These are phyloP conservation scores for Hiodon tergisus DNA, from an alignment of 2,113 vertebrate species.

Conservation along the genomic window DNA sequence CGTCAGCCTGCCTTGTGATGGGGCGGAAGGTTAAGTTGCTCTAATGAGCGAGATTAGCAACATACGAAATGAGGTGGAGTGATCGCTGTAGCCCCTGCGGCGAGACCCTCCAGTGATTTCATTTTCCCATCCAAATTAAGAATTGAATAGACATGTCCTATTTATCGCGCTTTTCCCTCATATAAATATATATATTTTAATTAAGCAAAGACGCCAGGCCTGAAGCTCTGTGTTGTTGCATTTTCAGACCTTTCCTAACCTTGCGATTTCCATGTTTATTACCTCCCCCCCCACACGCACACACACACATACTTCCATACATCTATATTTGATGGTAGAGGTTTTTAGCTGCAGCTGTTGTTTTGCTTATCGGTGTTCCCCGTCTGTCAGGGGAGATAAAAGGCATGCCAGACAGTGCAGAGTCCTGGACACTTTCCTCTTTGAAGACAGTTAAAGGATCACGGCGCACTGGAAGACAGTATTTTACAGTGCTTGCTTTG, in stretches of 20 bases:
- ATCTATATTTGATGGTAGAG: constrained; percentile 36
- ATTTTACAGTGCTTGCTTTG: constrained; percentile 58
- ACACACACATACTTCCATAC: constrained; percentile 22
- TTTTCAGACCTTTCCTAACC: constrained; percentile 6
- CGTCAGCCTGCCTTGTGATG: not conserved
- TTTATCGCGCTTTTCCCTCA: not conserved
- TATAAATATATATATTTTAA: not conserved
- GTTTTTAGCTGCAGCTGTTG: constrained; percentile 41
- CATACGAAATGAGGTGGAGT: not conserved
- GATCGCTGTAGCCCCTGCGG: not conserved
- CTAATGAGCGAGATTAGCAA: constrained; percentile 9
- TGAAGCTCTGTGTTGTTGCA: not conserved
- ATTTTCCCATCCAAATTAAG: not conserved
- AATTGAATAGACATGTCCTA: constrained; percentile 2
- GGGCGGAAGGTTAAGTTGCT: constrained; percentile 16
- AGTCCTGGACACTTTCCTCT: constrained; percentile 44
- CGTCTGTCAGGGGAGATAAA: constrained; percentile 57
- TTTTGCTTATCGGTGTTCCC: constrained; percentile 31
- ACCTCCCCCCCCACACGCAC: not conserved
- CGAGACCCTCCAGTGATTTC: not conserved
- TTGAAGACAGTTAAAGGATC: constrained; percentile 54
- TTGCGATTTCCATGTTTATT: constrained; percentile 6
- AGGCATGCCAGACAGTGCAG: constrained; percentile 48
- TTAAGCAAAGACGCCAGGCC: not conserved
- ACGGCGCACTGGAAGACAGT: constrained; percentile 51